These are phyloP conservation scores for Rhabdophis nuchalis DNA, from an alignment of 2,797 vertebrate species.

Conservation along the genomic window DNA sequence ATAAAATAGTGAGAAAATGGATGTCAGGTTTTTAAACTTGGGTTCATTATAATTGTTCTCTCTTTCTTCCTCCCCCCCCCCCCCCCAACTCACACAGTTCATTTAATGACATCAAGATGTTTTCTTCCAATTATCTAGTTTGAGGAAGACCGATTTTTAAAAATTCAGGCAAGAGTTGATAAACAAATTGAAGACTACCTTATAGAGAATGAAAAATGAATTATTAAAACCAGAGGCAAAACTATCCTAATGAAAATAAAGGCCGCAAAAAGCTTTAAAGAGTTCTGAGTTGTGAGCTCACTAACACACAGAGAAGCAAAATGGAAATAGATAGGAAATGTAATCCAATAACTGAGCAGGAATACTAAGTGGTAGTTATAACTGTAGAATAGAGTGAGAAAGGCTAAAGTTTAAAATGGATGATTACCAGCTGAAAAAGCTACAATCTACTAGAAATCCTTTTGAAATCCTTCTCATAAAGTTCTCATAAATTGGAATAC, in stretches of 20 bases:
- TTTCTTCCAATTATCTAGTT: background rate
- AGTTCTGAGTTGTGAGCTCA: background rate
- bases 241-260: background rate
- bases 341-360: background rate
- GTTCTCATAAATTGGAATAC: background rate
- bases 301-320: background rate
- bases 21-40: background rate
- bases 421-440: background rate
- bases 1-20: background rate
- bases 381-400: background rate
- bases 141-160: background rate
- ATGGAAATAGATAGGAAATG: background rate
- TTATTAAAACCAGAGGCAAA: background rate
- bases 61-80: accelerated
- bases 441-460: background rate
- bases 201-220: background rate
- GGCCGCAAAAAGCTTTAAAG: background rate
- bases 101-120: background rate
- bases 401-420: background rate
- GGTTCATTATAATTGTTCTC: background rate
- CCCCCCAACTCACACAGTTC: background rate
- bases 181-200: background rate
- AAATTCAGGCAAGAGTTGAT: background rate
- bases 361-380: background rate
- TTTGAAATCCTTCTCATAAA: background rate